Base-by-base conservation (phyloP, 2,113 vertebrate genomes). In the Calidris pygmaea region DNA sequence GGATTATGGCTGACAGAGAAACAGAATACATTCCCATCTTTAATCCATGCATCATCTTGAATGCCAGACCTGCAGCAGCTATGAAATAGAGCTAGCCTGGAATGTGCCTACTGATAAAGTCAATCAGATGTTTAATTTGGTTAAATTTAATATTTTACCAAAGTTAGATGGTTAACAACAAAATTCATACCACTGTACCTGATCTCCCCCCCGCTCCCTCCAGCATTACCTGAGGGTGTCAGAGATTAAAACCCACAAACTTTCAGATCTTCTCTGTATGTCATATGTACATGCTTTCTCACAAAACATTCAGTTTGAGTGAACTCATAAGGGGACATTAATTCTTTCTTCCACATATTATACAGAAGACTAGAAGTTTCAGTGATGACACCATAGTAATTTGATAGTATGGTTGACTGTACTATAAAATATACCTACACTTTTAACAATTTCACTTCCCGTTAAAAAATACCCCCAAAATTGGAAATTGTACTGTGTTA, bases 261-360 rank as follows among this genome's bases (percentile, higher is more conserved):
- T 66, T 81, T 70, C 30, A 66, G 14, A 30, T 71, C 19, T 72
- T 37, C 13, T 63, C 56, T n/a, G 2, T 35, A 8, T 14, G 7
- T 24, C 48, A 4, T 24, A 45, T 1, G 1, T 9, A 43, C 7
- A 14, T 4, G 2, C 3, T 45, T 73, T 70, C n/a, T 55, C 41
- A 78, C 24, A 53, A 63, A 75, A 27, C 29, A 45, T 15, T n/a
- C 53, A 5, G 20, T 48, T 3, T 76, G n/a, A 77, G 7, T 35
- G 8, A 83, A n/a, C 26, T 63, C 14, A 3, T 72, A 34, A 63
- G 37, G 59, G 9, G 11, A 65, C 10, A 24, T 22, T 9, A 29
- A 78, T 48, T 48, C 22, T 41, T 75, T 32, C 18, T 37, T 70
- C 26, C 30, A 41, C 13, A 4, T 12, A 4, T n/a, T 19, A 29